phyloP scores from a whole-genome alignment of 2,113 vertebrate species.

The Castor canadensis region DNA sequence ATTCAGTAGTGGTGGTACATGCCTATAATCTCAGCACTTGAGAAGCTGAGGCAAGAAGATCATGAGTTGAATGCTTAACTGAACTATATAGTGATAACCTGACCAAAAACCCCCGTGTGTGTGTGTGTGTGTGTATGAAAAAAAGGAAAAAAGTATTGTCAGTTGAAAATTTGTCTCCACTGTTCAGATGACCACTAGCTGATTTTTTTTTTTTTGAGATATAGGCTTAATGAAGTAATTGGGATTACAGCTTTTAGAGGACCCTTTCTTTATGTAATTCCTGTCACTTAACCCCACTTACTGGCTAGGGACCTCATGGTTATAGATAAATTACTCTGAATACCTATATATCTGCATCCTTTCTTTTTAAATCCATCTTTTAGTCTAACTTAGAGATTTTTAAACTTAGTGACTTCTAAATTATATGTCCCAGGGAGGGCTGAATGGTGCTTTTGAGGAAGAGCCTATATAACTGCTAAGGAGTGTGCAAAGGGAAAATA shows the following conservation, averaged over 20 bases:
- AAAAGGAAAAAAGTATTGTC: too few species aligned
- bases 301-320: background rate
- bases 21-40: background rate
- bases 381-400: background rate
- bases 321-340: background rate
- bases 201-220: background rate
- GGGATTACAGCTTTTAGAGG: slow-evolving; percentile 6
- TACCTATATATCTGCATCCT: background rate
- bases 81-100: too few species aligned
- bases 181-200: background rate
- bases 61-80: too few species aligned
- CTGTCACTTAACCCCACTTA: background rate
- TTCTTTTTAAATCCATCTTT: background rate
- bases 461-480: background rate
- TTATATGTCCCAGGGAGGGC: background rate
- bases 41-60: background rate
- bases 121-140: too few species aligned
- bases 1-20: background rate
- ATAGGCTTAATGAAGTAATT: background rate
- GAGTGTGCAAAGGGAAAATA: background rate
- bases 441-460: background rate
- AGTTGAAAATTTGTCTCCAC: background rate
- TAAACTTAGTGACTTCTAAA: slow-evolving; percentile 37
- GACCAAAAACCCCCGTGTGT: too few species aligned
- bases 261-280: background rate